phyloP scores from a whole-genome alignment of 37 sponge, comb jelly and placozoan genomes.

The Halisarca cf. caerulea region DNA sequence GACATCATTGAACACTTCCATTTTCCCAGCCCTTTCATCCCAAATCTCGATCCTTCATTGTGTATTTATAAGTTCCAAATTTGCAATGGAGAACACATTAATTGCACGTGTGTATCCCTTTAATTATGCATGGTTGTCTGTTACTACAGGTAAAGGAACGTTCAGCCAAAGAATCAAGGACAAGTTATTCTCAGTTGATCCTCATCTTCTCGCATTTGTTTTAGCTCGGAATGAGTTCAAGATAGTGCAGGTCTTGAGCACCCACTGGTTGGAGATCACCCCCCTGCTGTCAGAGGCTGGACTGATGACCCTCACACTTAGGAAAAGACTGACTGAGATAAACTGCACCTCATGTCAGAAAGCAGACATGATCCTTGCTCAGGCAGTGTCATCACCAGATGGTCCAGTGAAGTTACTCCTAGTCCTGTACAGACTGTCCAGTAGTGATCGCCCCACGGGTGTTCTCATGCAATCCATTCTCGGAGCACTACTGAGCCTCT shows the following conservation, averaged over 20 bases:
- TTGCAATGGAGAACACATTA: too few relatives aligned
- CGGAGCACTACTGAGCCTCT: neutral
- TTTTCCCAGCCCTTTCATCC: too few relatives aligned
- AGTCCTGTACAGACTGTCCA: neutral
- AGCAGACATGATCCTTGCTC: neutral
- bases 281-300: neutral
- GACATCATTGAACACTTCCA: too few relatives aligned
- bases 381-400: neutral
- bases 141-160: too few relatives aligned
- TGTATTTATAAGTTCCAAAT: too few relatives aligned
- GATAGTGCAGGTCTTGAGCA: neutral
- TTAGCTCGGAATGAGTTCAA: constrained; percentile 1
- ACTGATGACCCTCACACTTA: neutral
- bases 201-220: too few relatives aligned
- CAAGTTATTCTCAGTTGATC: too few relatives aligned
- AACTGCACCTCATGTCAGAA: constrained; percentile 11
- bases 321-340: neutral
- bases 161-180: too few relatives aligned
- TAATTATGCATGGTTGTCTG: too few relatives aligned
- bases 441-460: neutral
- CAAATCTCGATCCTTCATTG: too few relatives aligned
- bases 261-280: neutral
- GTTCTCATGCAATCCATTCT: neutral
- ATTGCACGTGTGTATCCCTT: too few relatives aligned
- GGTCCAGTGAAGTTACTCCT: neutral